Evolutionary conservation across 2,113 vertebrate genomes (phyloP).

Genomic region (Microcebus ravelobensis): DNA sequence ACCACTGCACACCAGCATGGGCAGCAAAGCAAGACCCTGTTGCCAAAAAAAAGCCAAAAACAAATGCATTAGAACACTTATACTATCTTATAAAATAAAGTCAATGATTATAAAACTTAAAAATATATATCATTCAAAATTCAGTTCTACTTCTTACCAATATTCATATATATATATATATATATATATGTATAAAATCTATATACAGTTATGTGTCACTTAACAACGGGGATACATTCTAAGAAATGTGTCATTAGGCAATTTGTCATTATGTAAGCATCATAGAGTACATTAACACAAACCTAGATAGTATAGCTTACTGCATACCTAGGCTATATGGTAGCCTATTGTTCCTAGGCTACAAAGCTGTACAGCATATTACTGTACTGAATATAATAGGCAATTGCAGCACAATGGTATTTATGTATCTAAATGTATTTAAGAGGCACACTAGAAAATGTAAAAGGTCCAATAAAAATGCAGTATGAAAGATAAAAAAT

Average conservation of each 20-base stretch:
- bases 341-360: neutral
- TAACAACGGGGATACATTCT: neutral
- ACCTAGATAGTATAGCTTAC: neutral
- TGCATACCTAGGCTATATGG: neutral
- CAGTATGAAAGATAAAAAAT: neutral
- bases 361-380: neutral
- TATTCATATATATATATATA: neutral
- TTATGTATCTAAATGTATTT: neutral
- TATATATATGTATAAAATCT: neutral
- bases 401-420: neutral
- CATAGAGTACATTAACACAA: neutral
- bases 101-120: neutral
- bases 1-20: too few species aligned
- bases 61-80: neutral
- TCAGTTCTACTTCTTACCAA: neutral
- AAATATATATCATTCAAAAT: constrained; percentile 9
- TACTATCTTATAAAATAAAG: neutral
- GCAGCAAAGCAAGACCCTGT: too few species aligned
- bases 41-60: neutral
- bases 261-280: neutral
- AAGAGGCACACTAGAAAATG: neutral
- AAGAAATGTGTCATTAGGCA: neutral
- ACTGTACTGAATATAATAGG: neutral
- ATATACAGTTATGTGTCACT: neutral
- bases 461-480: neutral